Evolutionary conservation across 1,140 invertebrate genomes (phyloP).

Genomic region (Trialeurodes vaporariorum): DNA sequence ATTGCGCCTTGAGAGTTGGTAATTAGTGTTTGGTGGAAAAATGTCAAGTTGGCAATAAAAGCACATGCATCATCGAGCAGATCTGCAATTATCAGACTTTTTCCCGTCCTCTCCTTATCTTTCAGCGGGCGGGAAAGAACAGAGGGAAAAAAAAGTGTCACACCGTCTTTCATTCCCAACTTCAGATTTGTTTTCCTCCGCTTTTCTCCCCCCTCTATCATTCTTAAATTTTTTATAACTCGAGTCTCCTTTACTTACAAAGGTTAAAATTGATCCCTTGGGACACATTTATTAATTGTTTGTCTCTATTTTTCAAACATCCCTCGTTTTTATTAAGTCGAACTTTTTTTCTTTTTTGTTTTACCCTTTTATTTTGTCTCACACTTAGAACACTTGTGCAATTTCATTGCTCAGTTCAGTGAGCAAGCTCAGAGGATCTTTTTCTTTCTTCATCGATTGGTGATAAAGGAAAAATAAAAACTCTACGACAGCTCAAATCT

Average conservation of each 20-base stretch:
- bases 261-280: background rate
- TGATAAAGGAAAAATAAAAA: too few species aligned
- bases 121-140: background rate
- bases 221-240: constrained; percentile 1
- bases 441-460: too few species aligned
- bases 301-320: too few species aligned
- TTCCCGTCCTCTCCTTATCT: background rate
- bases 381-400: too few species aligned
- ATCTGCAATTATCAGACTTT: background rate
- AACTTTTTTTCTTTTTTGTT: too few species aligned
- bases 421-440: too few species aligned
- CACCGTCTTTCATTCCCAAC: background rate
- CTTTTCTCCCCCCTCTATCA: background rate
- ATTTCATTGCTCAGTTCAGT: too few species aligned
- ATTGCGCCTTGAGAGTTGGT: background rate
- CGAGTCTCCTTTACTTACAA: background rate
- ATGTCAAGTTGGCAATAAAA: background rate
- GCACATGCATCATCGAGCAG: background rate
- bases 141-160: background rate
- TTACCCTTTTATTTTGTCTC: too few species aligned
- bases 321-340: too few species aligned
- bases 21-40: background rate
- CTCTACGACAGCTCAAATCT: too few species aligned
- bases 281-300: background rate
- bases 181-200: background rate